These are phyloP conservation scores for Melieria picta DNA, from an alignment of 2,888 invertebrate genomes.

Conservation along the genomic window DNA sequence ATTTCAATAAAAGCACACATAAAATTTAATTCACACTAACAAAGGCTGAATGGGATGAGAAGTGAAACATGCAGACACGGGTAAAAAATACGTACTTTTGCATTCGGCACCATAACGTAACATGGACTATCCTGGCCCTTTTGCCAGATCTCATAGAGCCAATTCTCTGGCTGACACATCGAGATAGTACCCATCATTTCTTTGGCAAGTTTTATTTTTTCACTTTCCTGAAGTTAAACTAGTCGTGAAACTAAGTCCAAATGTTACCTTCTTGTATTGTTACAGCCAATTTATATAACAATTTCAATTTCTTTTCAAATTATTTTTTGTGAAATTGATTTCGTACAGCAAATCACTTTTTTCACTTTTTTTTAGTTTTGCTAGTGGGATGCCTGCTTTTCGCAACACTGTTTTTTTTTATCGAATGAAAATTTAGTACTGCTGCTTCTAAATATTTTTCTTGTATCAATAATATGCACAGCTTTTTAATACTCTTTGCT, in stretches of 20 bases:
- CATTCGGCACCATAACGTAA: slow-evolving; percentile 76
- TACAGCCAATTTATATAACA: slow-evolving; percentile 15
- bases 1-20: no score
- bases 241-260: background rate
- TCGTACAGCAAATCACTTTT: slow-evolving; percentile 32
- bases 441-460: slow-evolving; percentile 17
- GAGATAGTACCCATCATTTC: slow-evolving; percentile 66
- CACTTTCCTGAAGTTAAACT: background rate
- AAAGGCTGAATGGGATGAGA: no score
- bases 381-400: slow-evolving; percentile 33
- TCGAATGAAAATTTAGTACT: slow-evolving; percentile 20
- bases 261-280: slow-evolving; percentile 9
- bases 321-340: slow-evolving; percentile 32
- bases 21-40: no score
- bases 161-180: slow-evolving; percentile 67
- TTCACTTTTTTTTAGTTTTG: slow-evolving; percentile 36
- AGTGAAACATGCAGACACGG: no score
- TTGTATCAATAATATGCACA: slow-evolving; percentile 13
- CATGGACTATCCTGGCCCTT: slow-evolving; percentile 74
- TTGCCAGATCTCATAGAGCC: slow-evolving; percentile 75
- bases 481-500: slow-evolving; percentile 11
- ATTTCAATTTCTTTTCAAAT: slow-evolving; percentile 24
- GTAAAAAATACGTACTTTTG: slow-evolving; percentile 69
- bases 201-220: slow-evolving; percentile 16
- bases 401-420: slow-evolving; percentile 26